phyloP scores from a whole-genome alignment of 2,888 invertebrate species.

The Criorhina ranunculi region DNA sequence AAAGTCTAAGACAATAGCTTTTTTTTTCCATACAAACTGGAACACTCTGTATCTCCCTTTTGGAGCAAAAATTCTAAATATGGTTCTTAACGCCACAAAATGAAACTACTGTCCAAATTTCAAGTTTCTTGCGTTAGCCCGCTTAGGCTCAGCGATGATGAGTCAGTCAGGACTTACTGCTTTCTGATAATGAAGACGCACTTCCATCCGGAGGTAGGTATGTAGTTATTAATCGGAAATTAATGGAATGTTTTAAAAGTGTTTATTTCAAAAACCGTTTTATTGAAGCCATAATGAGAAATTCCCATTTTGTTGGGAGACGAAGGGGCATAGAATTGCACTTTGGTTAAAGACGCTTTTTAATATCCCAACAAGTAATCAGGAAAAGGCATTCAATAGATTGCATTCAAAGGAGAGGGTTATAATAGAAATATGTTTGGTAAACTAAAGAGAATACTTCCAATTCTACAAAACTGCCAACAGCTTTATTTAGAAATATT shows the following conservation, averaged over 20 bases:
- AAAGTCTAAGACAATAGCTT: too few species aligned
- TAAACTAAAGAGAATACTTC: constrained; percentile 3
- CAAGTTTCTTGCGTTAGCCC: too few species aligned
- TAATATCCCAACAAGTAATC: constrained; percentile 13
- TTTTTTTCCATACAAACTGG: too few species aligned
- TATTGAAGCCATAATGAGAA: constrained; percentile 19
- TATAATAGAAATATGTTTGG: constrained; percentile 7
- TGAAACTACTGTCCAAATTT: too few species aligned
- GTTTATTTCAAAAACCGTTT: neutral
- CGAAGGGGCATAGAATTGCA: neutral
- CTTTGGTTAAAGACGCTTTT: neutral
- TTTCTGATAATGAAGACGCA: constrained; percentile 6
- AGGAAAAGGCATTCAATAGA: constrained; percentile 1
- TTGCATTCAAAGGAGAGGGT: constrained; percentile 13
- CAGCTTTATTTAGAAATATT: neutral
- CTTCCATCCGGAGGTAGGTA: constrained; percentile 14
- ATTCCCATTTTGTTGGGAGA: constrained; percentile 10
- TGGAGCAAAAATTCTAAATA: too few species aligned
- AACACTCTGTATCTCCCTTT: too few species aligned
- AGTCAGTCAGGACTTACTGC: too few species aligned
- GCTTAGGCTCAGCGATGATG: too few species aligned
- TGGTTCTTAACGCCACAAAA: too few species aligned
- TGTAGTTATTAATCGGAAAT: constrained; percentile 15
- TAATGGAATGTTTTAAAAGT: constrained; percentile 21
- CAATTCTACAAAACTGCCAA: constrained; percentile 5